These are phyloP conservation scores for Cataglyphis altisquamis DNA, from an alignment of 2,888 invertebrate genomes.

Conservation along the genomic window DNA sequence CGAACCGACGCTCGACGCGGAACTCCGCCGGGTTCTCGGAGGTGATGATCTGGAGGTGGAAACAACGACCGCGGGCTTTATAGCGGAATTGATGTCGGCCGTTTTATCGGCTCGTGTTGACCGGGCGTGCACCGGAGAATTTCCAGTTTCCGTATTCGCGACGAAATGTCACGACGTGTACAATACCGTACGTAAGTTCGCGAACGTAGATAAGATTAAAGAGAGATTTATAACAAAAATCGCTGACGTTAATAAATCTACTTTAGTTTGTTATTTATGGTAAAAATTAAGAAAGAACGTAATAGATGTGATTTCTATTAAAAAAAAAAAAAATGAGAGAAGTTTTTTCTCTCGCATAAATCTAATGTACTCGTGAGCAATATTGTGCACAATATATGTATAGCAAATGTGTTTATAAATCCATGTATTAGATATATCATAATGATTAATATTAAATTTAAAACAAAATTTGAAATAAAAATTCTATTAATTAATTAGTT, in stretches of 20 bases:
- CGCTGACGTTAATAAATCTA: neutral
- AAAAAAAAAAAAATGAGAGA: neutral
- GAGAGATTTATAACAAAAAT: slow-evolving; percentile 7
- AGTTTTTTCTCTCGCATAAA: slow-evolving; percentile 9
- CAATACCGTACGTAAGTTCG: neutral
- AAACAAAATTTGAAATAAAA: neutral
- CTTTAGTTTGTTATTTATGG: neutral
- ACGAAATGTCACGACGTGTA: slow-evolving; percentile 34
- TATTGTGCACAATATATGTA: neutral
- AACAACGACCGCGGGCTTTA: slow-evolving; percentile 38
- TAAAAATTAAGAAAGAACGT: neutral
- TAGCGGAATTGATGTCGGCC: slow-evolving; percentile 38
- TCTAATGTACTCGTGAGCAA: slow-evolving; percentile 4
- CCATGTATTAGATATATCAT: neutral
- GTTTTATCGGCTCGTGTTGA: slow-evolving; percentile 15
- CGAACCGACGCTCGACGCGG: slow-evolving; percentile 86
- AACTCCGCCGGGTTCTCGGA: slow-evolving; percentile 87
- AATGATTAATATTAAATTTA: slow-evolving; percentile 11
- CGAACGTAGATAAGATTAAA: neutral
- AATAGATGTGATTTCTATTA: neutral
- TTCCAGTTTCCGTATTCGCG: slow-evolving; percentile 32
- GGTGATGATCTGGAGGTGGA: slow-evolving; percentile 86
- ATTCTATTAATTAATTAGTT: neutral
- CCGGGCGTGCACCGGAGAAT: neutral
- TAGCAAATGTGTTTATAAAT: slow-evolving; percentile 23